A percentile compares a stretch with the other conserved stretches of the same genome.
These are phyloP conservation scores for Parnassius orleans DNA, from an alignment of 2,888 invertebrate species.

Conservation along the genomic window DNA sequence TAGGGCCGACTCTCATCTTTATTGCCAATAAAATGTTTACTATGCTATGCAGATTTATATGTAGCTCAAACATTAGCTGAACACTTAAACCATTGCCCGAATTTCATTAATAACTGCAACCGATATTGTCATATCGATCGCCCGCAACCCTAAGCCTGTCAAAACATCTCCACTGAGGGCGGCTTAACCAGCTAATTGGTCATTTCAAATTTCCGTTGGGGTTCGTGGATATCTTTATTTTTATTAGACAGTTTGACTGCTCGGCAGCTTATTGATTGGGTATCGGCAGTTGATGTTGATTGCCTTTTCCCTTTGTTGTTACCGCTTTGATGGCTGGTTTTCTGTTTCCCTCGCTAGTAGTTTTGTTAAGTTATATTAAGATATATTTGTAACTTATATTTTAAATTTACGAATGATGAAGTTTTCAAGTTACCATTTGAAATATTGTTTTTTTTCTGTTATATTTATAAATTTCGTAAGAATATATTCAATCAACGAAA, in stretches of 20 bases:
- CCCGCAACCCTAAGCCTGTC: conserved; percentile 19
- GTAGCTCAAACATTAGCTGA: not conserved
- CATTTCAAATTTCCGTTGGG: conserved; percentile 25
- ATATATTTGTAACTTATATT: no score
- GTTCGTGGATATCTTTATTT: conserved; percentile 29
- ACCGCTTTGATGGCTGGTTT: not conserved
- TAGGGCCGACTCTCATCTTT: not conserved
- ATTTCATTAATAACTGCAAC: conserved; percentile 15
- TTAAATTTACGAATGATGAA: no score
- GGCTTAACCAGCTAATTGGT: conserved; percentile 27
- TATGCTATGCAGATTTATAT: no score
- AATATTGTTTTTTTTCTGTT: no score
- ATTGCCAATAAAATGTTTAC: no score
- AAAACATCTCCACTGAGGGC: conserved; percentile 26
- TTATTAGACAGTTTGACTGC: conserved; percentile 26
- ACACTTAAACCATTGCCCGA: conserved; percentile 2
- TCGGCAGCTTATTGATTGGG: conserved; percentile 21
- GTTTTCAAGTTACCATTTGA: no score
- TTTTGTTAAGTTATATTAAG: no score
- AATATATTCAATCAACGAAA: no score
- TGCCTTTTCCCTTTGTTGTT: conserved; percentile 9
- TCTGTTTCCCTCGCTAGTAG: not conserved
- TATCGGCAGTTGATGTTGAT: conserved; percentile 10
- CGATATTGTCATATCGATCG: not conserved
- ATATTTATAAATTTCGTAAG: no score